Percentiles rank a stretch among this genome's conserved stretches.
Evolutionary conservation across 1,140 invertebrate genomes (phyloP).

Genomic region (Akabosia matsudoensis): DNA sequence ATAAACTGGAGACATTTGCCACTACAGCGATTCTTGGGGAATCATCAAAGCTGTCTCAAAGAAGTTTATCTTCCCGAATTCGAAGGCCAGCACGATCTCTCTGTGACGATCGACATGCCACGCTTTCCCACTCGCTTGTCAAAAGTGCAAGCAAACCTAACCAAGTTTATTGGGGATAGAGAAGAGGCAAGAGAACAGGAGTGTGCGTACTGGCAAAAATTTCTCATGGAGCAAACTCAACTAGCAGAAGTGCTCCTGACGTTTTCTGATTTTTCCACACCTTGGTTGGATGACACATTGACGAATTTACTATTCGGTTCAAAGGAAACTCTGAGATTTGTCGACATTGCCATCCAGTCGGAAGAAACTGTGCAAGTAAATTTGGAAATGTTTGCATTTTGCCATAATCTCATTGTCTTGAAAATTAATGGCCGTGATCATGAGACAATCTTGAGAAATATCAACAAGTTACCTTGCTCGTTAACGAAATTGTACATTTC

Average conservation of each 20-base stretch:
- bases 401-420: background rate
- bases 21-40: background rate
- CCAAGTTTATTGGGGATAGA: background rate
- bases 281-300: background rate
- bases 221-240: conserved; percentile 16
- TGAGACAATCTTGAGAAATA: background rate
- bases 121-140: background rate
- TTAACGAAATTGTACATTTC: background rate
- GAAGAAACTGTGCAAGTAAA: background rate
- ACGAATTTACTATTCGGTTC: background rate
- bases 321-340: background rate
- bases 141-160: background rate
- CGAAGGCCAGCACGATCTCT: background rate
- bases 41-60: background rate
- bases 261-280: background rate
- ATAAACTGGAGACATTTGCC: conserved; percentile 12
- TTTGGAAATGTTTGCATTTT: background rate
- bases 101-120: background rate
- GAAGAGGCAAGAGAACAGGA: background rate
- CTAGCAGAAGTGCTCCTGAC: background rate
- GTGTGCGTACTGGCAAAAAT: background rate
- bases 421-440: background rate
- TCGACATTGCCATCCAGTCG: background rate
- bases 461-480: background rate
- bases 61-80: conserved; percentile 13